Base-by-base conservation (phyloP, 2,113 vertebrate genomes). In the Pholis gunnellus region DNA sequence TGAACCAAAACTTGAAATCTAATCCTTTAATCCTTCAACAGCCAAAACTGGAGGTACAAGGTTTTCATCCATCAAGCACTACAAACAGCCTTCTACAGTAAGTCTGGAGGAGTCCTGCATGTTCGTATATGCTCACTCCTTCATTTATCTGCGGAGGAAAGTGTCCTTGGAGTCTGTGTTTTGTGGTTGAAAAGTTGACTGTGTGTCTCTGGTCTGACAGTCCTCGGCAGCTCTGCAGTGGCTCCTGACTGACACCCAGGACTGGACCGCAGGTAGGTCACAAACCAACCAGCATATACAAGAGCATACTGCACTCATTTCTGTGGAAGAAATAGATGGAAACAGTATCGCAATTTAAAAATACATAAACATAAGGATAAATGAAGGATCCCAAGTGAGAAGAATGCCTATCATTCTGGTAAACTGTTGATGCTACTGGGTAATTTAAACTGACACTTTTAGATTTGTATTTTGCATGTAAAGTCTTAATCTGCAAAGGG, bases 241-340 rank as follows among this genome's bases (percentile, higher is more conserved):
- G 70, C 48, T 86, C 72, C 67, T 50, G 57, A 38, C 50, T 57
- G 73, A 69, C 77, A 48, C 29, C 18, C 72, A 14, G 75, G 63
- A 54, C 57, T 40, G 63, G 57, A 79, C 74, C 50, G 57, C 50
- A 90, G 86, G 86, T 87, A 90, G 31, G 84, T 84, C 75, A 25
- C 6, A 38, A 29, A 50, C 31, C 61, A 60, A 60, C 44, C 50
- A 40, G 18, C 22, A 56, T 2, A 14, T 14, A 25, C 31, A 18
- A 9, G 27, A 27, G 14, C 2, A 17, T 25, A 18, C 25, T 65
- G 36, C 7, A 10, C 14, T 63, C 61, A 29, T n/a, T 36, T 63
- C n/a, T 10, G 11, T 38, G 31, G n/a, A 18, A 38, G 4, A 27
- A 27, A 38, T 20, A 14, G 61, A 52, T 34, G 36, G 14, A 54